Evolutionary conservation across 2,797 vertebrate species (phyloP).

Genomic region (Serranus cabrilla): DNA sequence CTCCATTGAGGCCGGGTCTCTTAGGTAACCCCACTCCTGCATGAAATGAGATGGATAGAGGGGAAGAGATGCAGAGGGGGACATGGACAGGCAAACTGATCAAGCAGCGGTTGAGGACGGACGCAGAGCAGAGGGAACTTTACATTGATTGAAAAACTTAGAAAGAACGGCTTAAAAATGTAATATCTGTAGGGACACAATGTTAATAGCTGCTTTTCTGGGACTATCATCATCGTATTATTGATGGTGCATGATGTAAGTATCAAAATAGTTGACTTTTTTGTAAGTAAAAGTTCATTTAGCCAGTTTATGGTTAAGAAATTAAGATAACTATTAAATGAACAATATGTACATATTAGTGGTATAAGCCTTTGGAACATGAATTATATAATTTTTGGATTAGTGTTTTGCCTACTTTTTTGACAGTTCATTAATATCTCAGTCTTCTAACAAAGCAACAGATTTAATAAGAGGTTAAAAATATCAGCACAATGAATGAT

Average conservation of each 20-base stretch:
- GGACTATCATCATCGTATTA: constrained; percentile 49
- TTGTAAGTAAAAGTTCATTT: neutral
- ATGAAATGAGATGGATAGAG: constrained; percentile 89
- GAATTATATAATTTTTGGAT: neutral
- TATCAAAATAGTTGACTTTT: constrained; percentile 59
- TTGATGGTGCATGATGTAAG: constrained; percentile 64
- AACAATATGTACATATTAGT: neutral
- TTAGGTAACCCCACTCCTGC: constrained; percentile 90
- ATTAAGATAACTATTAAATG: rapidly evolving
- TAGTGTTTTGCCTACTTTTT: neutral
- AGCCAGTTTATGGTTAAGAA: neutral
- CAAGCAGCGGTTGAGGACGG: constrained; percentile 65
- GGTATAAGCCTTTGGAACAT: neutral
- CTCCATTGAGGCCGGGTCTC: constrained; percentile 87
- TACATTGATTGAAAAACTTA: constrained; percentile 30
- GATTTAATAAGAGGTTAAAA: neutral
- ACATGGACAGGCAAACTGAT: constrained; percentile 76
- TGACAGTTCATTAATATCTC: neutral
- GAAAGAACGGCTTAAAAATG: constrained; percentile 30
- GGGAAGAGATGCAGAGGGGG: constrained; percentile 72
- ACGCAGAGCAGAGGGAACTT: constrained; percentile 51
- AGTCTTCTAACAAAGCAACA: neutral
- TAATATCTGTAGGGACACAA: constrained; percentile 17
- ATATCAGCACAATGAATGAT: neutral
- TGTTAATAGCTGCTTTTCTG: constrained; percentile 29